These are phyloP conservation scores for Tragopan temminckii DNA, from an alignment of 2,797 vertebrate species.

Conservation along the genomic window DNA sequence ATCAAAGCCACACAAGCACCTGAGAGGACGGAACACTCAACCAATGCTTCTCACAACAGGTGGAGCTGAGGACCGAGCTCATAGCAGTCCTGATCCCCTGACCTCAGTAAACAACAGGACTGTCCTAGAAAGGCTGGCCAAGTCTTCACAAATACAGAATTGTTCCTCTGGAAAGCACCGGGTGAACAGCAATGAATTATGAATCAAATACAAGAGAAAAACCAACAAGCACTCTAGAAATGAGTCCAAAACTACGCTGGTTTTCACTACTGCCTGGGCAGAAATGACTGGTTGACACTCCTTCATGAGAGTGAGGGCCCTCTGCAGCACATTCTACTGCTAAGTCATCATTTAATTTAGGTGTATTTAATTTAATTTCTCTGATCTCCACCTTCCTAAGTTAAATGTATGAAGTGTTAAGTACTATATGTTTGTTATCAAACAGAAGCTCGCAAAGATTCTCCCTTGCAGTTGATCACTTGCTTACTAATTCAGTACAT, in stretches of 20 bases:
- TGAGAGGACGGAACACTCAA: not conserved
- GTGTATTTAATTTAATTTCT: slow-evolving; percentile 17
- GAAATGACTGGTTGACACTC: not conserved
- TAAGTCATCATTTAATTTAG: slow-evolving; percentile 3
- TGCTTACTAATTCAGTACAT: slow-evolving; percentile 12
- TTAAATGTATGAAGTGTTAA: not conserved
- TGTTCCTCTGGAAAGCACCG: not conserved
- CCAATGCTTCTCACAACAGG: not conserved
- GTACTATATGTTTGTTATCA: slow-evolving; percentile 7
- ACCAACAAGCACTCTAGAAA: not conserved
- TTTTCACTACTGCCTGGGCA: not conserved
- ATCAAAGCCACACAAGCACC: not conserved
- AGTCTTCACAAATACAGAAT: not conserved
- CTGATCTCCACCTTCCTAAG: slow-evolving; percentile 7
- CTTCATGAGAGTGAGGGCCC: not conserved
- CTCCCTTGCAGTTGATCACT: not conserved
- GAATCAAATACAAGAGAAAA: not conserved
- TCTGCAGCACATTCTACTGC: not conserved
- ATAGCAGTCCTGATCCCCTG: not conserved
- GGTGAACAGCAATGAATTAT: not conserved
- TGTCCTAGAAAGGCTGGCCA: not conserved
- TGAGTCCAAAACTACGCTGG: not conserved
- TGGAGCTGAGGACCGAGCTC: not conserved
- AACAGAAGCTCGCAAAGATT: not conserved
- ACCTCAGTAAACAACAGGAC: not conserved